Conservation (phyloP, 2,797 vertebrate species). For the Apodemus agrarius region DNA sequence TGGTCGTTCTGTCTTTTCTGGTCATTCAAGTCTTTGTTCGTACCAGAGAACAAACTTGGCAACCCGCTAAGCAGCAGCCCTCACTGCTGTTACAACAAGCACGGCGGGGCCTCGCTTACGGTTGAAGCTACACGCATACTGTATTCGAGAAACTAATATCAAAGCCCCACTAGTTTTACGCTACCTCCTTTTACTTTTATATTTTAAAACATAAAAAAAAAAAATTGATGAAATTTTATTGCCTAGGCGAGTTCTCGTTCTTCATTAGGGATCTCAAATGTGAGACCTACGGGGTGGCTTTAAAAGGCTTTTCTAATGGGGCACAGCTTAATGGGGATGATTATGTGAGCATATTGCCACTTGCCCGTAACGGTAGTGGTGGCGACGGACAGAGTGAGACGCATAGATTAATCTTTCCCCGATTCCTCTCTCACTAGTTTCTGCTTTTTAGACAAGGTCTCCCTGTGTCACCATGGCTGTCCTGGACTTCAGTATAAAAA, state of each 20-base stretch:
- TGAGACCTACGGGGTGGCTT: neutral
- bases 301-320: neutral
- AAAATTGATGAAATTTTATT: neutral
- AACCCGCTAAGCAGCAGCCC: neutral
- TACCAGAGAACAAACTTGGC: neutral
- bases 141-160: neutral
- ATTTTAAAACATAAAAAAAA: neutral
- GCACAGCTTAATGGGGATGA: neutral
- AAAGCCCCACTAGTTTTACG: neutral
- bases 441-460: neutral
- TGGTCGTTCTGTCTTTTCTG: neutral
- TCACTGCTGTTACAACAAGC: neutral
- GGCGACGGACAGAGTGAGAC: too few species aligned
- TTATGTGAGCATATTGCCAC: neutral
- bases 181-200: neutral
- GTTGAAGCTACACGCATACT: too few species aligned
- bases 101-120: neutral
- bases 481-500: neutral
- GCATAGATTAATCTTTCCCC: neutral
- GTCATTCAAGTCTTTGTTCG: neutral
- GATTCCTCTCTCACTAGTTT: neutral
- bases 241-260: neutral
- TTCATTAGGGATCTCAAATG: neutral
- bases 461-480: neutral
- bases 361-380: rapidly evolving